These are phyloP conservation scores for Pseudois nayaur DNA, from an alignment of 2,113 vertebrate genomes.

Conservation along the genomic window DNA sequence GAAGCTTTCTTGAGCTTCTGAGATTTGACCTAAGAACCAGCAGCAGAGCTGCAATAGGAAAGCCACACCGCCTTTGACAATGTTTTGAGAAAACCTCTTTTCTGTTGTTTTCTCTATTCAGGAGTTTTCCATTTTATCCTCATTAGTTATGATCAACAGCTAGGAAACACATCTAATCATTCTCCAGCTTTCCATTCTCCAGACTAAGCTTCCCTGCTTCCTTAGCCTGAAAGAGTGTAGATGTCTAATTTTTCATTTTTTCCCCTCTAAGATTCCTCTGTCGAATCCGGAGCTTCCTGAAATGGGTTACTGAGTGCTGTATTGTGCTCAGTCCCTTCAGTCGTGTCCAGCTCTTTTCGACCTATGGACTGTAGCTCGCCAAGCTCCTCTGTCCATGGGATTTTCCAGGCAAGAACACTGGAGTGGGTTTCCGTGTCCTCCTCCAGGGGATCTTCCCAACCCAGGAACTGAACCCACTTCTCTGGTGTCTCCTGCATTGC, in stretches of 20 bases:
- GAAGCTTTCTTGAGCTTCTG: not conserved
- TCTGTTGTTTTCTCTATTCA: not conserved
- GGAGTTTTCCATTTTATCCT: not conserved
- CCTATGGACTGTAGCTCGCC: too few species aligned
- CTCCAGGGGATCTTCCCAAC: not conserved
- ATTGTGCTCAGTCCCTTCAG: not conserved
- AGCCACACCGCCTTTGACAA: accelerated
- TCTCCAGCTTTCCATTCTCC: not conserved
- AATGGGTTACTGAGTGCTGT: too few species aligned
- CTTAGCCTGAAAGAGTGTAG: not conserved
- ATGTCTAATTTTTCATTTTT: not conserved
- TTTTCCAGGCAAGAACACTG: not conserved
- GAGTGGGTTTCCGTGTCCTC: not conserved
- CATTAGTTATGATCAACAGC: not conserved
- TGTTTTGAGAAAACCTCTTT: not conserved
- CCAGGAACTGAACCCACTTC: not conserved
- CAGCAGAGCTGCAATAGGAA: not conserved
- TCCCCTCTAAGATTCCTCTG: not conserved
- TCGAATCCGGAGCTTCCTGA: not conserved
- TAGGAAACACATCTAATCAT: not conserved
- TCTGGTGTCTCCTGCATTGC: not conserved
- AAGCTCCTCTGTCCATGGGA: not conserved
- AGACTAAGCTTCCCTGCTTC: not conserved
- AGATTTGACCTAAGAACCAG: not conserved
- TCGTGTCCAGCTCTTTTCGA: not conserved